phyloP scores from a whole-genome alignment of 2,113 vertebrate genomes.

The Muscicapa adusta region DNA sequence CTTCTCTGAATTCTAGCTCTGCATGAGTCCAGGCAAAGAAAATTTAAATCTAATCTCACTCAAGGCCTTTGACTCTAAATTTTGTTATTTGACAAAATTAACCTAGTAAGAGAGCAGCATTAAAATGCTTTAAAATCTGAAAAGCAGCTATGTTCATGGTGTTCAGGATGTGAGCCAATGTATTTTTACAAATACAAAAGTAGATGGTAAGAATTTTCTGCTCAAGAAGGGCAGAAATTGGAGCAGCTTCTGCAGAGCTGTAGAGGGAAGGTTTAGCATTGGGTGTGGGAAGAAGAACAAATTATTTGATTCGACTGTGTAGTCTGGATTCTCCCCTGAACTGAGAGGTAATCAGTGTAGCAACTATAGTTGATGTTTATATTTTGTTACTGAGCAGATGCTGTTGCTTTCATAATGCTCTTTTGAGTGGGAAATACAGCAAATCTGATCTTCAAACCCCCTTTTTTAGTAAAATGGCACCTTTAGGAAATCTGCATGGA shows the following conservation, averaged over 20 bases:
- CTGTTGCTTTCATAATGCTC: not conserved
- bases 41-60: not conserved
- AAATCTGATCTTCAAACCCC: not conserved
- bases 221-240: not conserved
- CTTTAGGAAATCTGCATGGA: not conserved
- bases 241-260: not conserved
- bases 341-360: not conserved
- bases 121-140: not conserved
- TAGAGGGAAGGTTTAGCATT: not conserved
- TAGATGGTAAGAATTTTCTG: not conserved
- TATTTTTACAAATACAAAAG: not conserved
- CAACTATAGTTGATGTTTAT: not conserved
- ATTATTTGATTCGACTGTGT: not conserved
- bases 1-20: not conserved
- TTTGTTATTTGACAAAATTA: not conserved
- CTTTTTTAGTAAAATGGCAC: not conserved
- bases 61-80: not conserved
- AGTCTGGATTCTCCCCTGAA: not conserved
- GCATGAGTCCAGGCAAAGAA: not conserved
- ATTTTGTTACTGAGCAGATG: not conserved
- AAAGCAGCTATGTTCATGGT: not conserved
- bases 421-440: not conserved
- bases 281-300: not conserved
- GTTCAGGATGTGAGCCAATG: not conserved
- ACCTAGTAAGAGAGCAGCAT: not conserved